Evolutionary conservation across 1,140 invertebrate genomes (phyloP), one percentile per base, ranked within the genome.

Genomic region (Dreissena rostriformis): DNA sequence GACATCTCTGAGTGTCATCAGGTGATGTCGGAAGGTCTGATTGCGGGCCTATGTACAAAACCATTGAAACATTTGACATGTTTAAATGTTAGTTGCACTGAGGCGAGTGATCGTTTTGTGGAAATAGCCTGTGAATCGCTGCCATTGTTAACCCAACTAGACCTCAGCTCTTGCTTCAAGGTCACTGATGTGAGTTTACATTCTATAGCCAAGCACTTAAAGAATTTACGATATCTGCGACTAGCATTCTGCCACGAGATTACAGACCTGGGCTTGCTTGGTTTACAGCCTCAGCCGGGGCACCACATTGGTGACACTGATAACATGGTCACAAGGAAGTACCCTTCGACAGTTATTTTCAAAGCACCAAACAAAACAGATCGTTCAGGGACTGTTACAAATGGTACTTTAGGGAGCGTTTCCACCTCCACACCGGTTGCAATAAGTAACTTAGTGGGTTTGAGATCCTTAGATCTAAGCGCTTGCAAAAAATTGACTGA

Each of bases 401-500:
- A 90, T 93, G 87, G 94, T 94, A 94, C 93, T 29, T 92, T 93
- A 24, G 86, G 90, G 39, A 79, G 84, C 57, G 26, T 81, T 4
- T 78, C 82, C 51, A 51, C 63, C 65, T 67, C 77, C 28, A 29
- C 29, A 8, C 93, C 93, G 11, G 95, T 95, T 88, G 95, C 95
- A 17, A 93, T 96, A 66, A 94, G 94, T 26, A 93, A 90, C 26
- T 84, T 93, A 65, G 79, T 74, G 80, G 88, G 94, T 19, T 92
- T 96, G 6, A 93, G 89, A 78, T 92, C 95, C 57, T 91, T 96
- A 5, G 95, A 96, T 90, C 90, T 97, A 10, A 94, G 95, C 67
- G 94, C 95, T 4, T 96, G 96, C 89, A 95, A 95, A 84, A 95
- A 94, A 88, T 95, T 97, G 17, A 96, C 96, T 51, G 96, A 96